Conservation (phyloP, 2,888 invertebrate genomes). For the Catocala sponsa region DNA sequence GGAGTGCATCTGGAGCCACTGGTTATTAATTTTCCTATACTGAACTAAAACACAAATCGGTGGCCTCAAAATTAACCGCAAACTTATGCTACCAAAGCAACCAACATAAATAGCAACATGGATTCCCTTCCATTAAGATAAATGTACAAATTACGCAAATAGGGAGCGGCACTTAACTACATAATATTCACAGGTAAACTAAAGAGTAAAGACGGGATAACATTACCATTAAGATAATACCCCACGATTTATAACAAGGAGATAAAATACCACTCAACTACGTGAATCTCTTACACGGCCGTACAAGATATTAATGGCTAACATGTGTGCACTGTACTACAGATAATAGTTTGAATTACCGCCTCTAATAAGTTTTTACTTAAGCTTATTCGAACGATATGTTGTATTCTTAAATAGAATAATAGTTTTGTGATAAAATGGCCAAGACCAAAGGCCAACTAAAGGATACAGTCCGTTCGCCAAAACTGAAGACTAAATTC, state of each 20-base stretch:
- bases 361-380: conserved; percentile 8
- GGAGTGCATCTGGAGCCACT: too few species aligned
- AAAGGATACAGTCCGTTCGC: too few species aligned
- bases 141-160: conserved; percentile 19
- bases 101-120: too few species aligned
- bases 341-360: conserved; percentile 42
- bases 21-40: too few species aligned
- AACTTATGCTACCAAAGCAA: too few species aligned
- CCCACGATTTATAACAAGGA: conserved; percentile 62
- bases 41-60: too few species aligned
- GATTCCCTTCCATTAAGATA: conserved; percentile 1
- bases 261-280: conserved; percentile 63
- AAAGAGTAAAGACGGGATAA: conserved; percentile 40
- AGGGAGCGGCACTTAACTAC: conserved; percentile 25
- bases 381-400: conserved; percentile 6
- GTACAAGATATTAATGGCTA: conserved; percentile 63
- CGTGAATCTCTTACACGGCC: conserved; percentile 61
- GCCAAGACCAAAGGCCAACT: too few species aligned
- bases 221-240: conserved; percentile 72
- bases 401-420: too few species aligned
- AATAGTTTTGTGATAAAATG: too few species aligned
- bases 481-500: too few species aligned
- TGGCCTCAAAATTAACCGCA: too few species aligned
- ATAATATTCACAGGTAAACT: conserved; percentile 43
- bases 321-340: conserved; percentile 62